Base-by-base conservation (phyloP, 2,888 invertebrate genomes). In the Prosopocoilus inquinatus region DNA sequence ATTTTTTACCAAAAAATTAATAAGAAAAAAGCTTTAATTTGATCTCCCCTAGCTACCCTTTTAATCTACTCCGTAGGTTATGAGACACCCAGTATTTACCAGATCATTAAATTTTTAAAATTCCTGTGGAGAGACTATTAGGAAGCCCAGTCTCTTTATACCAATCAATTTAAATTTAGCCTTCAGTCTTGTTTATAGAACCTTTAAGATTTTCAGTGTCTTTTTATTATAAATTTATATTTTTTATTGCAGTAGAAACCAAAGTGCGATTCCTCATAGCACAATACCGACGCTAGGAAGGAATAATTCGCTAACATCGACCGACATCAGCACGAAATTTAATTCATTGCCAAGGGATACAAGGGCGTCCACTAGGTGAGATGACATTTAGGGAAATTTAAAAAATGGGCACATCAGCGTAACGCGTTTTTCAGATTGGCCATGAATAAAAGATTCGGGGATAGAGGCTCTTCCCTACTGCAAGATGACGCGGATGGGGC, bases 401-500 rank as follows among this genome's bases (percentile, higher is more conserved):
- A 38, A 38, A 13, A 38, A 38, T 13, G 11, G 13, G 5, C 4
- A 7, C 38, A 38, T 12, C 38, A 28, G 20, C 20, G 20, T 28
- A 15, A 13, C 46, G 34, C 28, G 11, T 61, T 53, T 64, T 65
- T 53, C 61, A 79, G 79, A 65, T 70, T 79, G 68, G 73, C 75
- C 49, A 77, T 79, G 75, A 77, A 75, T 69, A 79, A 79, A 70
- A 70, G 78, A 67, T 77, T 75, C 60, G 81, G 80, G 2, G 81
- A 81, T 61, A 79, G 81, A 60, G 78, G 81, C 46, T 75, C 80
- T 33, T 75, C 81, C 39, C 77, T 85, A 41, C 74, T 82, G 39
- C 86, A 88, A 75, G 90, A 90, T 70, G 90, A 90, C 73, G 85
- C 86, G 66, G 91, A 91, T 74, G 90, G 89, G 47, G 88, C 89